phyloP scores from a whole-genome alignment of 1,140 invertebrate species.

The Anoplophora glabripennis region DNA sequence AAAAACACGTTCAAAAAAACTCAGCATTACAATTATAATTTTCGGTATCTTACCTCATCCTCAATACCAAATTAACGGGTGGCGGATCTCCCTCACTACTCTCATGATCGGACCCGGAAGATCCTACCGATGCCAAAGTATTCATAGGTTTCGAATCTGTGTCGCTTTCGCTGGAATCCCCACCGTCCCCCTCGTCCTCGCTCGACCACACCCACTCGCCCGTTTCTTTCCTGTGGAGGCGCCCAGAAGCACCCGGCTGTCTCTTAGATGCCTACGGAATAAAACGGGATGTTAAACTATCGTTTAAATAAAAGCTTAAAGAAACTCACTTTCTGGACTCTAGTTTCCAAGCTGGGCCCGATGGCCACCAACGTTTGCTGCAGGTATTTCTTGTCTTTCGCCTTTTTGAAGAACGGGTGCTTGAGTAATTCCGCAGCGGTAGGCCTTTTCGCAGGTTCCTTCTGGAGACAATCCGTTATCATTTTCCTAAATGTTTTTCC shows the following conservation, averaged over 20 bases:
- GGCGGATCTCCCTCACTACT: constrained; percentile 54
- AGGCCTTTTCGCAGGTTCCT: constrained; percentile 91
- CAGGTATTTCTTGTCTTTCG: constrained; percentile 94
- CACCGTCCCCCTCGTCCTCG: constrained; percentile 76
- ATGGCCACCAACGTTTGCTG: constrained; percentile 85
- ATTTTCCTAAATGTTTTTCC: constrained; percentile 97
- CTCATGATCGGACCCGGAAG: constrained; percentile 74
- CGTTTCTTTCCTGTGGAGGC: constrained; percentile 90
- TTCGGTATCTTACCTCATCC: constrained; percentile 59
- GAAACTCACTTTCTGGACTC: constrained; percentile 77
- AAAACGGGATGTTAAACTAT: neutral
- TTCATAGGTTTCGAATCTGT: constrained; percentile 54
- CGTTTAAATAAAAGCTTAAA: neutral
- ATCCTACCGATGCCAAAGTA: constrained; percentile 76
- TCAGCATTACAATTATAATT: neutral
- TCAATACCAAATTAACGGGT: constrained; percentile 71
- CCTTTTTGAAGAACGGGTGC: constrained; percentile 99
- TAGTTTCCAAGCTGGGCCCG: constrained; percentile 82
- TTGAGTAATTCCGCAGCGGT: constrained; percentile 97
- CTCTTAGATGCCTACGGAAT: constrained; percentile 65
- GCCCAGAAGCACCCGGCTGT: constrained; percentile 86
- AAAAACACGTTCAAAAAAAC: constrained; percentile 3
- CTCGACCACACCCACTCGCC: constrained; percentile 99
- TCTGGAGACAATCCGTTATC: constrained; percentile 92
- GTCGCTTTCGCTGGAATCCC: constrained; percentile 56